Evolutionary conservation across 2,113 vertebrate species (phyloP).

Genomic region (Oncorhynchus masou): DNA sequence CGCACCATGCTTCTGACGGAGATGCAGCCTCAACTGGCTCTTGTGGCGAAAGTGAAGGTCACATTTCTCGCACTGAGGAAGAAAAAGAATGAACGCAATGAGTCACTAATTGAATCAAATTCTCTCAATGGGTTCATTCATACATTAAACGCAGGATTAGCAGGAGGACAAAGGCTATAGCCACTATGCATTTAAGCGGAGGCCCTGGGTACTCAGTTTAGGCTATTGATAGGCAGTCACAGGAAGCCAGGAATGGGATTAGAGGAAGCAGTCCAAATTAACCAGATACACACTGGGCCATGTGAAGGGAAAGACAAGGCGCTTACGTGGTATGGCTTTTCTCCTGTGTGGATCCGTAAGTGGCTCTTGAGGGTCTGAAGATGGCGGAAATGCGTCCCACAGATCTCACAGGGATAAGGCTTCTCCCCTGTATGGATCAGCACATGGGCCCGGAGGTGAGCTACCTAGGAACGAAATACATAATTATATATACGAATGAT

Average conservation of each 20-base stretch:
- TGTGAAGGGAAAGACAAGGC: not conserved
- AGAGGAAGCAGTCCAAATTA: not conserved
- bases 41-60: slow-evolving; percentile 98
- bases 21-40: slow-evolving; percentile 94
- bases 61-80: slow-evolving; percentile 91
- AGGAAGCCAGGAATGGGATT: slow-evolving; percentile 18
- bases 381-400: slow-evolving; percentile 92
- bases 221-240: not conserved
- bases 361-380: slow-evolving; percentile 97
- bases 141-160: not conserved
- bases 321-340: slow-evolving; percentile 97
- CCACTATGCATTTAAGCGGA: not conserved
- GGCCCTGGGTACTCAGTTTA: not conserved
- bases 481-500: not conserved
- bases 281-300: slow-evolving; percentile 22
- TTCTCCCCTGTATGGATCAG: slow-evolving; percentile 97
- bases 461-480: slow-evolving; percentile 75
- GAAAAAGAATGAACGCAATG: not conserved
- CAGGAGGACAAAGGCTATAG: not conserved
- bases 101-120: not conserved
- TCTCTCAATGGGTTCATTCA: not conserved
- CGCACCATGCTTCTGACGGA: slow-evolving; percentile 95
- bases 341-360: slow-evolving; percentile 95
- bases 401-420: slow-evolving; percentile 94
- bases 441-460: slow-evolving; percentile 93